These are phyloP conservation scores for Adelges cooleyi DNA, from an alignment of 1,140 invertebrate species.

Conservation along the genomic window DNA sequence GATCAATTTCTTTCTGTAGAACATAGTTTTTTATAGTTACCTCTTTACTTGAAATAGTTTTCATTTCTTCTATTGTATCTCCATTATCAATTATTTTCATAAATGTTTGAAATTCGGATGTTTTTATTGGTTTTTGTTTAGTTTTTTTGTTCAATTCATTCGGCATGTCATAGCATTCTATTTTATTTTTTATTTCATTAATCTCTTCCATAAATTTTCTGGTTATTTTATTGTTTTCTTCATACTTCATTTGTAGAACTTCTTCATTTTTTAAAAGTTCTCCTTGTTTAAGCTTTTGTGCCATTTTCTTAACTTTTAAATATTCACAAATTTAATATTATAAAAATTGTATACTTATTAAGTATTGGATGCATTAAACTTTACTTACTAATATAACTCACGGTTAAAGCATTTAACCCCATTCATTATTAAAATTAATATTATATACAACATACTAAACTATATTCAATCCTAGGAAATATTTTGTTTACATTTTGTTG, in stretches of 20 bases:
- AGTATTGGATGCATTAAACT: too few relatives aligned
- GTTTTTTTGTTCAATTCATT: background rate
- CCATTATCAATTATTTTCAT: constrained; percentile 20
- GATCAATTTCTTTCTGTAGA: constrained; percentile 19
- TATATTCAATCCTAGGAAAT: too few relatives aligned
- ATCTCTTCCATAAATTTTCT: constrained; percentile 22
- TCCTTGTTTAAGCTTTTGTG: background rate
- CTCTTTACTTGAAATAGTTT: constrained; percentile 20
- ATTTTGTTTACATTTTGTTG: too few relatives aligned
- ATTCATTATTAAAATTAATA: too few relatives aligned
- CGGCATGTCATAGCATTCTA: background rate
- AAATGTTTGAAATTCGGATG: constrained; percentile 10
- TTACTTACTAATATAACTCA: too few relatives aligned
- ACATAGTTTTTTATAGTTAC: constrained; percentile 16
- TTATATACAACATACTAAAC: too few relatives aligned
- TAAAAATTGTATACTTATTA: too few relatives aligned
- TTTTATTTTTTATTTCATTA: constrained; percentile 19
- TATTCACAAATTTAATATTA: too few relatives aligned
- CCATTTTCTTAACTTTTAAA: too few relatives aligned
- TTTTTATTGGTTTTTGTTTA: constrained; percentile 8
- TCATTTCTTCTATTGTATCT: background rate
- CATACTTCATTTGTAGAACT: constrained; percentile 14
- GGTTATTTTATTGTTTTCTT: constrained; percentile 15
- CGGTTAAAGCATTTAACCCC: too few relatives aligned
- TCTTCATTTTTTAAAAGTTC: constrained; percentile 14